Base-by-base conservation (phyloP, 2,113 vertebrate genomes). In the Rhabdornis inornatus region DNA sequence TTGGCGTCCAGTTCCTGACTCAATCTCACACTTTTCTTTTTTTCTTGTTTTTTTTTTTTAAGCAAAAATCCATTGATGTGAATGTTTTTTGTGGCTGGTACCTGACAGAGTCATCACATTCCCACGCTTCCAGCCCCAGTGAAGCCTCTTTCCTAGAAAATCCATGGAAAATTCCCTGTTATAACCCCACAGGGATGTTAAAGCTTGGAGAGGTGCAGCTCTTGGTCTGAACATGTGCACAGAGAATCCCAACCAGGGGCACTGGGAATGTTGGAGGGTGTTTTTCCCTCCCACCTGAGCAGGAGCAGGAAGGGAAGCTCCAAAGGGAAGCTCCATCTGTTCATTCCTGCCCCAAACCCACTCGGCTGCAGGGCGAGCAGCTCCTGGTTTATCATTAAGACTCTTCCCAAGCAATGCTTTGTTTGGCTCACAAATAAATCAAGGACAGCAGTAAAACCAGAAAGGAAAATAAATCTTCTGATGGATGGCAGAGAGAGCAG, bases 321-420 rank as follows among this genome's bases (percentile, higher is more conserved):
- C 66, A 60, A 55, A 94, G 80, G 15, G 42, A 59, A 15, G 10
- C 61, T 45, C 76, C 60, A 64, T 31, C 56, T 53, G 37, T 59
- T 37, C 28, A 24, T 42, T 69, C 63, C 63, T 83, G 79, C 40
- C 63, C 42, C 71, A 33, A 56, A 61, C n/a, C 55, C 2, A 2
- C 10, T 27, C 4, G 21, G 83, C 66, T 78, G 37, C 5, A 25
- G 75, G 60, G 72, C 8, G 20, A 90, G 91, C 68, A 39, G 87
- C 47, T 74, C 74, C 57, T 57, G 7, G 4, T 50, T 90, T 31
- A 47, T 55, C 92, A 65, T 91, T 93, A 64, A 95, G 92, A 90
- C 89, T 96, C 86, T 87, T 96, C 95, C 92, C 90, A 87, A 85
- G 89, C 69, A 93, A 86, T 7, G 59, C 63, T 95, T 95, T 49